Percentiles rank a stretch among this genome's conserved stretches.
These are phyloP conservation scores for Nomada hirtipes DNA, from an alignment of 2,888 invertebrate species.

Conservation along the genomic window DNA sequence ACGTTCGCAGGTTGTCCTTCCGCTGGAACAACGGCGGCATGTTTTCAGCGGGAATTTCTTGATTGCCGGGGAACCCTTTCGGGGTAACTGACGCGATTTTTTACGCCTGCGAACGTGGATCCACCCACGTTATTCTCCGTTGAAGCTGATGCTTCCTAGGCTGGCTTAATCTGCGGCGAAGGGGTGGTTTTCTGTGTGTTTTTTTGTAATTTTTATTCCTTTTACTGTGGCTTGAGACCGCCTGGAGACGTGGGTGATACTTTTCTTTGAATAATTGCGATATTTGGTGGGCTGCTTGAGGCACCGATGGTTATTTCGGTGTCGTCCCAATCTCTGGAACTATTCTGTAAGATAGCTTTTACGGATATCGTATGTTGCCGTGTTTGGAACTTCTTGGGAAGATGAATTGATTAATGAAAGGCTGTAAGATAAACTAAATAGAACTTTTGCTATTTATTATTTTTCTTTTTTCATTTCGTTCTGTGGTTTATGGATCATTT, in stretches of 20 bases:
- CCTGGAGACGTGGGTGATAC: no score
- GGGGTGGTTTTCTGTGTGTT: no score
- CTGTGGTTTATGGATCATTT: no score
- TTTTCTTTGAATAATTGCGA: neutral
- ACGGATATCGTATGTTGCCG: no score
- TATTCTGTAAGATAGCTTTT: no score
- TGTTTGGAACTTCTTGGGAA: no score
- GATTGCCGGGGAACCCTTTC: slow-evolving; percentile 63
- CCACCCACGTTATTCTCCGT: neutral
- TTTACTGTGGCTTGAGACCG: no score
- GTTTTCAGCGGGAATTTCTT: slow-evolving; percentile 59
- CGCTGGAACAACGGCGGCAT: slow-evolving; percentile 54
- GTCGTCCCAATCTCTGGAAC: no score
- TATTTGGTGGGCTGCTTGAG: neutral
- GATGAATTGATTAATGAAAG: no score
- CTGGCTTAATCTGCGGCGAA: neutral
- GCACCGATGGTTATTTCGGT: neutral
- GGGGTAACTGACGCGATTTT: slow-evolving; percentile 43
- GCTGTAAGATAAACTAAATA: no score
- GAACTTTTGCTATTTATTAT: no score
- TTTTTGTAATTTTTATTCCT: neutral
- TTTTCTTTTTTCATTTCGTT: no score
- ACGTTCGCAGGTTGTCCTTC: slow-evolving; percentile 46
- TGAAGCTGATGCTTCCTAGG: neutral
- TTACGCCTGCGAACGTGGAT: slow-evolving; percentile 19